A percentile compares a stretch with the other conserved stretches of the same genome.
Evolutionary conservation across 2,888 invertebrate species (phyloP).

Genomic region (Lasioglossum morio): DNA sequence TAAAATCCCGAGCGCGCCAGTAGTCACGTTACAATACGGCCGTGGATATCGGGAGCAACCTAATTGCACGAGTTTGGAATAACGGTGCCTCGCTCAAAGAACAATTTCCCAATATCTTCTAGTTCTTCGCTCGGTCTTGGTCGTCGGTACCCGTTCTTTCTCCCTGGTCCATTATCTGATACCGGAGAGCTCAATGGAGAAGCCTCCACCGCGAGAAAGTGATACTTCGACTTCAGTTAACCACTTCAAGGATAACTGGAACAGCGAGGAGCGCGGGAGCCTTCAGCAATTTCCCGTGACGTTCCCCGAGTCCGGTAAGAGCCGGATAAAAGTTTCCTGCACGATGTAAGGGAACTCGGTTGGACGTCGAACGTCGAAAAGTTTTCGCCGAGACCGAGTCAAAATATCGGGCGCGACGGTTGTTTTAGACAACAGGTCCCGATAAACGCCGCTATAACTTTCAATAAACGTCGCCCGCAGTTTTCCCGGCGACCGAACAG

Average conservation of each 20-base stretch:
- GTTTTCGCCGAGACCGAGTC: conserved; percentile 32
- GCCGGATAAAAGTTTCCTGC: conserved; percentile 55
- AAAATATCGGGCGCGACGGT: conserved; percentile 45
- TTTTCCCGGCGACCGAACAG: not conserved
- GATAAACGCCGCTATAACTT: conserved; percentile 27
- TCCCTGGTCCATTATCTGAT: conserved; percentile 2
- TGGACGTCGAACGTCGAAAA: conserved; percentile 41
- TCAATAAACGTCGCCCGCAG: conserved; percentile 29
- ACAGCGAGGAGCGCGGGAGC: conserved; percentile 5
- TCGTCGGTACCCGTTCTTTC: not conserved
- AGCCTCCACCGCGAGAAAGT: conserved; percentile 36
- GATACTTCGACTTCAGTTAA: conserved; percentile 50
- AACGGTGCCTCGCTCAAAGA: conserved; percentile 25
- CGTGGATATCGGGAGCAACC: not conserved
- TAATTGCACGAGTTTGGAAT: conserved; percentile 36
- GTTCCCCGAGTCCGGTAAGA: conserved; percentile 31
- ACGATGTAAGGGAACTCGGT: conserved; percentile 28
- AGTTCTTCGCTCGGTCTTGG: conserved; percentile 21
- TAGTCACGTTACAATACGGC: not conserved
- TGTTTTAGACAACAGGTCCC: conserved; percentile 40
- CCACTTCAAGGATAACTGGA: conserved; percentile 41
- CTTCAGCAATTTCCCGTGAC: conserved; percentile 51
- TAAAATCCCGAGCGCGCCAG: not conserved
- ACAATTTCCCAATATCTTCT: conserved; percentile 22
- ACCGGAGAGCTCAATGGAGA: conserved; percentile 25